Percentiles rank a stretch among this genome's conserved stretches.
Conservation (phyloP, 1,140 invertebrate species). For the Spodoptera frugiperda region DNA sequence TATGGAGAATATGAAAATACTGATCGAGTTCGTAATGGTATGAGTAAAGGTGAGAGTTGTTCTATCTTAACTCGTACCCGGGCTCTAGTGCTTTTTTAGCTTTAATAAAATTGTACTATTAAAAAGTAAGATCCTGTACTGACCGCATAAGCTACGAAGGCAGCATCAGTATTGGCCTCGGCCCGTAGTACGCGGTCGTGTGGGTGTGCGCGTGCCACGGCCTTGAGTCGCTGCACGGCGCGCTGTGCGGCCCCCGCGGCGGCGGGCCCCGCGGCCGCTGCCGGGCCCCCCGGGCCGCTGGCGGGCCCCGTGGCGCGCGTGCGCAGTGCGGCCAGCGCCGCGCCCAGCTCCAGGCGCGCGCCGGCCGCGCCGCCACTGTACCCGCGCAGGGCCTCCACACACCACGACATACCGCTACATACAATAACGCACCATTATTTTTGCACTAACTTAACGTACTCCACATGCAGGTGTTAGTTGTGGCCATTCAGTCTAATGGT, state of each 20-base stretch:
- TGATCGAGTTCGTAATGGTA: background rate
- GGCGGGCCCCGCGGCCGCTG: slow-evolving; percentile 61
- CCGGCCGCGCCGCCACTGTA: slow-evolving; percentile 78
- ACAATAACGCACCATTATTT: background rate
- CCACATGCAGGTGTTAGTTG: no score
- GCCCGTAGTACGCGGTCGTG: slow-evolving; percentile 70
- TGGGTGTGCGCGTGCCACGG: slow-evolving; percentile 70
- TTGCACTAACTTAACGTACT: no score
- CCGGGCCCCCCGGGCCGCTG: slow-evolving; percentile 75
- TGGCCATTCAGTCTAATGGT: no score
- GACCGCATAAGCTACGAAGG: slow-evolving; percentile 82
- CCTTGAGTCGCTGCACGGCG: slow-evolving; percentile 74
- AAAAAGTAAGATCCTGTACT: background rate
- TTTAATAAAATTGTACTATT: no score
- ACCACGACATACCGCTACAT: slow-evolving; percentile 76
- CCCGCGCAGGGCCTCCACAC: slow-evolving; percentile 80
- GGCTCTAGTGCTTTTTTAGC: no score
- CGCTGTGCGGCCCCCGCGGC: slow-evolving; percentile 56
- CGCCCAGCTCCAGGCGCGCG: slow-evolving; percentile 78
- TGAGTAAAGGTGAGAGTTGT: background rate
- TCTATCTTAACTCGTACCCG: no score
- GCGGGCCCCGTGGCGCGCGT: slow-evolving; percentile 60
- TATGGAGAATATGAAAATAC: background rate
- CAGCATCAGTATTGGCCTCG: slow-evolving; percentile 80
- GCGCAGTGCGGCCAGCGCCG: slow-evolving; percentile 75